Evolutionary conservation across 2,797 vertebrate genomes (phyloP).

Genomic region (Pangasius sanitwongsei): DNA sequence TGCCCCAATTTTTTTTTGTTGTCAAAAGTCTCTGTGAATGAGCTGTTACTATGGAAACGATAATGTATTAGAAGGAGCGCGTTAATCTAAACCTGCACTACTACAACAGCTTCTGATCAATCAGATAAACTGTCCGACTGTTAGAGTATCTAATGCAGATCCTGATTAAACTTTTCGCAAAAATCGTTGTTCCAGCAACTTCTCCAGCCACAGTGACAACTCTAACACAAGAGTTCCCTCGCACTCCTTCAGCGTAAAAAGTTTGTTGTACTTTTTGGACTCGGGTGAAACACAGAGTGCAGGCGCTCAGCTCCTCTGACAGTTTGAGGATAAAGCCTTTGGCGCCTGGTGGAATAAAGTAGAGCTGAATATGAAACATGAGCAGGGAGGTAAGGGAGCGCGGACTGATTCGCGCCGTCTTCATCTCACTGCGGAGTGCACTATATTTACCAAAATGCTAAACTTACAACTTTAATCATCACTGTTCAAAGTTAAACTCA

Average conservation of each 20-base stretch:
- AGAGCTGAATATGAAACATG: constrained; percentile 56
- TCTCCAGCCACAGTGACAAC: not conserved
- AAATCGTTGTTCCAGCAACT: not conserved
- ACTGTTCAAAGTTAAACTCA: not conserved
- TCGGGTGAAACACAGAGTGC: constrained; percentile 5
- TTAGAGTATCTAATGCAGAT: not conserved
- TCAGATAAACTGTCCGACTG: not conserved
- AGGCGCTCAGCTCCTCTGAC: constrained; percentile 57
- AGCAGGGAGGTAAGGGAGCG: constrained; percentile 42
- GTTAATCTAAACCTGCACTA: not conserved
- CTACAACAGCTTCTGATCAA: not conserved
- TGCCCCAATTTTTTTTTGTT: too few relatives aligned
- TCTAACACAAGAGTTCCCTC: not conserved
- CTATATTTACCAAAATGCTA: not conserved
- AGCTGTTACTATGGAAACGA: not conserved
- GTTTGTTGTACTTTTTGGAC: constrained; percentile 6
- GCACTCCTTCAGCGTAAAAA: not conserved
- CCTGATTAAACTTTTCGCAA: not conserved
- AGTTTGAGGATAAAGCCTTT: constrained; percentile 65
- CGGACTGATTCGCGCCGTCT: constrained; percentile 58
- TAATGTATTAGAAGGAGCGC: not conserved
- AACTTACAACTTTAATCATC: not conserved
- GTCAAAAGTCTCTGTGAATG: not conserved
- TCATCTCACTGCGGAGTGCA: constrained; percentile 37
- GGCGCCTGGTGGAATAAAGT: constrained; percentile 57